These are phyloP conservation scores for Neogale vison DNA, from an alignment of 2,113 vertebrate genomes.

Conservation along the genomic window DNA sequence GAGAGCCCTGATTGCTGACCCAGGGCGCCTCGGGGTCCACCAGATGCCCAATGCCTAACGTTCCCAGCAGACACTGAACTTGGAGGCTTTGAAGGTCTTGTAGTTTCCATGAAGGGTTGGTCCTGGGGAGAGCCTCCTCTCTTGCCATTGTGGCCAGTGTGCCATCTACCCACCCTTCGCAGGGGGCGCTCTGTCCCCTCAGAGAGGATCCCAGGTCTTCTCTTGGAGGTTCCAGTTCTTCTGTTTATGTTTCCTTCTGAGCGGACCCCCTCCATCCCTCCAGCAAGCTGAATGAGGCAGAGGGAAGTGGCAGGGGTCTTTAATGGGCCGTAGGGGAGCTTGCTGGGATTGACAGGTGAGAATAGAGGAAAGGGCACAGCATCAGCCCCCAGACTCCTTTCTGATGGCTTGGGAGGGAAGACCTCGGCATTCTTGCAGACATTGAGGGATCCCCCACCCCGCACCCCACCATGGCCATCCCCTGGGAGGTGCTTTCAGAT, in stretches of 20 bases:
- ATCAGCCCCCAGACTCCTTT: background rate
- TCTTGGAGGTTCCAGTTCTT: background rate
- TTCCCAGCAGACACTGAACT: background rate
- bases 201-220: background rate
- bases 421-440: background rate
- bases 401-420: background rate
- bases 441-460: fast-evolving
- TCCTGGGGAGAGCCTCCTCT: background rate
- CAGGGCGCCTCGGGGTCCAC: background rate
- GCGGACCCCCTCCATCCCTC: background rate
- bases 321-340: background rate
- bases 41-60: background rate
- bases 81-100: background rate
- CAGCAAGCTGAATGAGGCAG: background rate
- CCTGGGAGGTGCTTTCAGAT: background rate
- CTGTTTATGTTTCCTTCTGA: background rate
- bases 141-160: background rate
- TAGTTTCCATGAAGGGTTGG: background rate
- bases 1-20: background rate
- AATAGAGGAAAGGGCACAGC: background rate
- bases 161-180: background rate
- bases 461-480: background rate
- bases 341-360: background rate
- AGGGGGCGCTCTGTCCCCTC: background rate
- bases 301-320: background rate